Base-by-base conservation (phyloP, 2,113 vertebrate genomes). In the Gymnogyps californianus region DNA sequence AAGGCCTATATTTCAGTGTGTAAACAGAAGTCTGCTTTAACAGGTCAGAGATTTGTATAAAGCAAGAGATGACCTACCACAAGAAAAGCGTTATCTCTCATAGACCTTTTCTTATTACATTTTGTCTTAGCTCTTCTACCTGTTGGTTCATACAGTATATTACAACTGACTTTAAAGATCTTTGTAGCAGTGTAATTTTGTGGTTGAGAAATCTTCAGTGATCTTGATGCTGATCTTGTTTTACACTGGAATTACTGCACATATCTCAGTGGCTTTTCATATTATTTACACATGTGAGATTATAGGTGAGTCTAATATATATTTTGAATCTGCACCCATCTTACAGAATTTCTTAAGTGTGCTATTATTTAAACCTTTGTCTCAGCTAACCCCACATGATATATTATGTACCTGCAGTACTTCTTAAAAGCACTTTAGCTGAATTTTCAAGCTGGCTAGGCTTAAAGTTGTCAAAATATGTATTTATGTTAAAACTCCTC, bases 361-460 rank as follows among this genome's bases (percentile, higher is more conserved):
- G n/a, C 84, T 75, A 1, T 78, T 88, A 76, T 24, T 72, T 54
- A 94, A 86, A 32, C 24, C 58, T 93, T 91, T 74, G 75, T 91
- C 78, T 94, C 62, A 46, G 40, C 82, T 95, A 93, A 93, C 84
- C 29, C 75, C 83, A 22, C 76, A 52, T 93, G 92, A 96, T 91
- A 3, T 26, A 90, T 95, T 83, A 49, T 29, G 42, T 57, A 85
- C 85, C 66, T 52, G 61, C 28, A 80, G 40, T n/a, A 61, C 40
- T 76, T 82, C 64, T 70, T 91, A 83, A 90, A 95, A 90, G 91
- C 95, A 94, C 84, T 97, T 93, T 34, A 65, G 66, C 66, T 5
- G 1, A 89, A 49, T 94, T 90, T 85, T 93, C 84, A 85, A 76
- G 62, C 70, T 70, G 89, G 6, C 62, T 58, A 6, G 66, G 81